Base-by-base conservation (phyloP, 2,797 vertebrate genomes). In the Chelon auratus region DNA sequence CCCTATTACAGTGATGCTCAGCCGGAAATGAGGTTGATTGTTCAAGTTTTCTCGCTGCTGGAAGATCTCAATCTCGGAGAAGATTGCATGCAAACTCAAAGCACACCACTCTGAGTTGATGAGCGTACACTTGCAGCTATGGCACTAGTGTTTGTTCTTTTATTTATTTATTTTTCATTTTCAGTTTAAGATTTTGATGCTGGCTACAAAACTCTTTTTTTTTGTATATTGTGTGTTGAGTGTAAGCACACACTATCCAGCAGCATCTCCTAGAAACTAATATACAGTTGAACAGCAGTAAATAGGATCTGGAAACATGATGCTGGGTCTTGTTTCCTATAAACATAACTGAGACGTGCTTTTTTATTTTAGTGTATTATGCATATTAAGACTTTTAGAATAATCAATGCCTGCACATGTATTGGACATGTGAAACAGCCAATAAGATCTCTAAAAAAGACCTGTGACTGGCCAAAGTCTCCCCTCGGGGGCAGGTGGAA, bases 21-120 rank as follows among this genome's bases (percentile, higher is more conserved):
- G 62, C 62, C 54, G 59, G 69, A 84, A 83, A 91, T 89, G 45
- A 87, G 74, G 63, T 78, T 68, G 79, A 77, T 76, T 86, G 70
- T 75, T 72, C 36, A 62, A 53, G 56, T 77, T 70, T 71, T 57
- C 60, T 62, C 58, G 50, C 66, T 63, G 47, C 52, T 68, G 50
- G 58, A 72, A 67, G 51, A 78, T 37, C 17, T 39, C 20, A 61
- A 48, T 53, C 17, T 37, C 59, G 17, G 30, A 59, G 50, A 53
- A 57, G 14, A 69, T 24, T 68, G 45, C 59, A 66, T 70, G 8
- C 39, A 47, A 72, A 79, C 62, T 63, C 42, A 64, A 15, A 48
- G 13, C 40, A 59, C 59, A 51, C 11, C 11, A 22, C 15, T 52
- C 1, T 12, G 30, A 42, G 12, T 1, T 48, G 18, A 14, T 62